Evolutionary conservation across 2,797 vertebrate species (phyloP).

Genomic region (Pseudopleuronectes americanus): DNA sequence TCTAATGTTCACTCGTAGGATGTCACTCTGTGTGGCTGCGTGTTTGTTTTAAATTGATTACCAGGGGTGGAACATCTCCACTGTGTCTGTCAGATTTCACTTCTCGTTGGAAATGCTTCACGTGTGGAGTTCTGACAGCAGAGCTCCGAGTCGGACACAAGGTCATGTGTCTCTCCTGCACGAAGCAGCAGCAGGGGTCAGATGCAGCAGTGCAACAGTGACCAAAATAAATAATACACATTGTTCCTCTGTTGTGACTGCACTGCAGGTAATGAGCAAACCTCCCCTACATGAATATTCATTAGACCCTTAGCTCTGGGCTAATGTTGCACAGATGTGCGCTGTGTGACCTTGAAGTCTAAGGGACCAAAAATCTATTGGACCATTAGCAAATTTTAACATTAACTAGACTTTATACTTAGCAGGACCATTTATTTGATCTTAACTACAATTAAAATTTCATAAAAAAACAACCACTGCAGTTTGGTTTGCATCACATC

Average conservation of each 20-base stretch:
- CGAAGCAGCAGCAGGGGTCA: not conserved
- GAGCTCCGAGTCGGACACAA: not conserved
- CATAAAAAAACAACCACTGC: not conserved
- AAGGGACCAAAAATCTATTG: slow-evolving; percentile 15
- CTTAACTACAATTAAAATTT: not conserved
- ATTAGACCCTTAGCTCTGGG: slow-evolving; percentile 55
- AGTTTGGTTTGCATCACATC: not conserved
- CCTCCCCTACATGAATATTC: slow-evolving; percentile 59
- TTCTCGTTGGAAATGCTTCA: not conserved
- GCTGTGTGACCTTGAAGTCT: slow-evolving; percentile 57
- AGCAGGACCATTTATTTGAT: not conserved
- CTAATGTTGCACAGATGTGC: slow-evolving; percentile 37
- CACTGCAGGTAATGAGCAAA: slow-evolving; percentile 51
- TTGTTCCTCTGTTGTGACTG: slow-evolving; percentile 18
- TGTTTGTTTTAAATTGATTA: slow-evolving; percentile 5
- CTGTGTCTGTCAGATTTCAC: slow-evolving; percentile 3
- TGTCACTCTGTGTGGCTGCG: not conserved
- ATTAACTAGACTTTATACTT: slow-evolving; percentile 9
- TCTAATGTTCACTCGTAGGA: not conserved
- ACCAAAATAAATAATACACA: slow-evolving; percentile 31
- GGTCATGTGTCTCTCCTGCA: not conserved
- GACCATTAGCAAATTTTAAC: slow-evolving; percentile 30
- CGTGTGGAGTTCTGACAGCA: slow-evolving; percentile 8
- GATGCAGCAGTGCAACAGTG: not conserved
- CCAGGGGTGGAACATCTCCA: not conserved